These are phyloP conservation scores for Ictalurus punctatus DNA, from an alignment of 2,113 vertebrate species.

Conservation along the genomic window DNA sequence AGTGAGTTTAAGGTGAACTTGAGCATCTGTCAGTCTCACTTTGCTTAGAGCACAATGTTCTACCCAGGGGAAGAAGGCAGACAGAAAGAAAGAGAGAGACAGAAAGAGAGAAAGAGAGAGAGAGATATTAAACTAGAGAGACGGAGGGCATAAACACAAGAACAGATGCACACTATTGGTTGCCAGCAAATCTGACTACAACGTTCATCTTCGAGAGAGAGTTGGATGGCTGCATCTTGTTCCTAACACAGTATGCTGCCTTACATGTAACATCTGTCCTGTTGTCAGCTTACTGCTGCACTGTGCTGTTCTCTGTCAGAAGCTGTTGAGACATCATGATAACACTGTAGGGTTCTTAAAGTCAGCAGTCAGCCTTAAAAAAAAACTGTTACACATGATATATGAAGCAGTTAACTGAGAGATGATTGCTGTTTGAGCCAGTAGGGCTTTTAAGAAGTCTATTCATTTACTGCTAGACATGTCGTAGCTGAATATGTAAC, in stretches of 20 bases:
- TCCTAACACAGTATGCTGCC: conserved; percentile 31
- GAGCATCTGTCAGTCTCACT: conserved; percentile 53
- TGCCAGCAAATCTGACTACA: conserved; percentile 31
- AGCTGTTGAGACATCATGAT: conserved; percentile 27
- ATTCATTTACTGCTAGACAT: background rate
- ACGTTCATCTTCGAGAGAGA: conserved; percentile 5
- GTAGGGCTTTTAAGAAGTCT: background rate
- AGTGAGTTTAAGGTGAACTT: conserved; percentile 54
- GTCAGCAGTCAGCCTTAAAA: conserved; percentile 20
- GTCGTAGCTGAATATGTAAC: too few relatives aligned
- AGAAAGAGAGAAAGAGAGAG: background rate
- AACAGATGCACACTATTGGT: conserved; percentile 34
- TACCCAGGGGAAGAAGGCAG: conserved; percentile 13
- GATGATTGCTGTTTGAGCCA: conserved; percentile 5
- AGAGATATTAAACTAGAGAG: background rate
- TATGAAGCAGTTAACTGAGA: background rate
- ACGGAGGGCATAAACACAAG: background rate
- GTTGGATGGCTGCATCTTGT: conserved; percentile 21
- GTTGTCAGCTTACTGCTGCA: conserved; percentile 40
- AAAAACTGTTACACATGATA: background rate
- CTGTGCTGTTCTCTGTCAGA: conserved; percentile 43
- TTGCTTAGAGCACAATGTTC: conserved; percentile 35
- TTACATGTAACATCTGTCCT: conserved; percentile 37
- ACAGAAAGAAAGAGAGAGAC: background rate
- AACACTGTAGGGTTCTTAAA: conserved; percentile 35